Evolutionary conservation across 2,113 vertebrate genomes (phyloP), one percentile per base, ranked within the genome.

Genomic region (Notarius lentiginosus): DNA sequence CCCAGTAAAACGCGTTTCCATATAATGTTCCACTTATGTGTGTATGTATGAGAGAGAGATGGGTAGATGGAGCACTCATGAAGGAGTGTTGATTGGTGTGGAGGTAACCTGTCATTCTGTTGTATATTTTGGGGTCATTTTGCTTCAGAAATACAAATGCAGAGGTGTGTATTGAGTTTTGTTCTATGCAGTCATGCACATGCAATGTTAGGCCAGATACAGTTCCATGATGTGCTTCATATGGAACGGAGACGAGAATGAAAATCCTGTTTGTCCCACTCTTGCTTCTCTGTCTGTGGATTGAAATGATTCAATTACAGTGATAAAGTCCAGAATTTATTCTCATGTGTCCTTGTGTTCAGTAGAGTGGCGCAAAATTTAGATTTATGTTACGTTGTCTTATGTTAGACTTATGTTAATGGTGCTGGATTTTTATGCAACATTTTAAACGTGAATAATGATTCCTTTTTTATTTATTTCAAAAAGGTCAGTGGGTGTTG

Each of bases 401-500:
- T 41, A 41, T 41, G 34, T 41, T 41, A 41, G 34, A 41, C 34
- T 41, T 41, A 41, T 41, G 41, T 77, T 86, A 20, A 49, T 41
- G 14, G 5, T 85, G 60, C 86, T 76, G 55, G 47, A 72, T 66
- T 41, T 5, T 58, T 27, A 7, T 61, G 8, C 6, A 73, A 49
- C 76, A 30, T 14, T 53, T 41, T 41, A 41, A 49, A 56, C 22
- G 61, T 79, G 58, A 41, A 68, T 47, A 20, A 5, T 30, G 73
- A 53, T 47, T 83, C 24, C 12, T 47, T 61, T 55, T n/a, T 63
- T 79, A 51, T 84, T 66, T 51, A 30, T 49, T 79, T 63, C 17
- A 7, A 51, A 79, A 30, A 14, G 61, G n/a, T 66, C 47, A 66
- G 18, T 70, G 70, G 55, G 77, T 82, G 87, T 83, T 51, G 34